phyloP scores from a whole-genome alignment of 2,113 vertebrate genomes.

The Todiramphus chloris region DNA sequence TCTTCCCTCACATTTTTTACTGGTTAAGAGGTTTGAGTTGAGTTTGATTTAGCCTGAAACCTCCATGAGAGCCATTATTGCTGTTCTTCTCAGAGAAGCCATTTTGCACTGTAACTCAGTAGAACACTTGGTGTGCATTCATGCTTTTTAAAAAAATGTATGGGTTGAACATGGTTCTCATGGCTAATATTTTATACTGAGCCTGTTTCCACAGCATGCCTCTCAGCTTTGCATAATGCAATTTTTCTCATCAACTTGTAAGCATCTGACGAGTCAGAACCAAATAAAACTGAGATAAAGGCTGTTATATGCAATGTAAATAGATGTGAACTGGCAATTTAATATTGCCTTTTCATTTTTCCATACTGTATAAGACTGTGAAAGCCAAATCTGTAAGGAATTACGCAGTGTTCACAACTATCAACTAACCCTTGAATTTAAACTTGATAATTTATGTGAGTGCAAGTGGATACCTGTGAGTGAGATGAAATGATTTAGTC shows the following conservation, averaged over 20 bases:
- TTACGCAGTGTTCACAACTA: not conserved
- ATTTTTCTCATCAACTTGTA: not conserved
- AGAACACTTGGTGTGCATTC: not conserved
- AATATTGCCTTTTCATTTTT: not conserved
- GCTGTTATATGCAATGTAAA: not conserved
- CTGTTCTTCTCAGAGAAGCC: not conserved
- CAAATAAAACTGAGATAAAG: not conserved
- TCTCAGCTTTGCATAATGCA: not conserved
- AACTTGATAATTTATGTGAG: not conserved
- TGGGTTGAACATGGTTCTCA: not conserved
- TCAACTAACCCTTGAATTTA: not conserved
- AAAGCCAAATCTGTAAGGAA: not conserved
- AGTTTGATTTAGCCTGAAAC: not conserved
- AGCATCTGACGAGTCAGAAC: not conserved
- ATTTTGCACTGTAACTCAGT: not conserved
- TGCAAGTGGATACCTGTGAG: not conserved
- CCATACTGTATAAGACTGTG: not conserved
- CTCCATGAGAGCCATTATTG: not conserved
- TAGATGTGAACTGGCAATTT: conserved; percentile 1
- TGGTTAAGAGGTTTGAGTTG: not conserved
- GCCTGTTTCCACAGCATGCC: not conserved
- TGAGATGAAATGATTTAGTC: not conserved
- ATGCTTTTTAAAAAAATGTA: rapidly evolving
- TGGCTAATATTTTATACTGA: not conserved
- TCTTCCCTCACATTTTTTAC: not conserved